Evolutionary conservation across 2,888 invertebrate genomes (phyloP), one percentile per base, ranked within the genome.

Genomic region (Drosophila neutralis): DNA sequence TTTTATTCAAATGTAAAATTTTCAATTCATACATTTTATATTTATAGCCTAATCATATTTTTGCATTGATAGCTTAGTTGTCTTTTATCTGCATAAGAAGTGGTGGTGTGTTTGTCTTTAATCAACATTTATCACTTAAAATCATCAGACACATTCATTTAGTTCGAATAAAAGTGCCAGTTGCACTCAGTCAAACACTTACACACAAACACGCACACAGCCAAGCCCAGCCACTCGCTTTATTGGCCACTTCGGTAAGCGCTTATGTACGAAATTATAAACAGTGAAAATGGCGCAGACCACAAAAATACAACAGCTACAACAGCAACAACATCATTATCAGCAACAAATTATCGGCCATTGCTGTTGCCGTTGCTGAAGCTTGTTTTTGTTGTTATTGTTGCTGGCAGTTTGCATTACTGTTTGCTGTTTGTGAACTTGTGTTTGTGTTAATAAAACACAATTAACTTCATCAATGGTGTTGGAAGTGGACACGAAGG

Each of bases 381-480:
- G 68, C 42, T 38, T 62, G 56, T 42, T 68, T 59, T 60, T 69
- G 63, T 42, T 67, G 35, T 48, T 68, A 40, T 27, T 52, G 67
- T 52, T 62, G 67, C 57, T 42, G 56, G 66, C 66, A 24, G 67
- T 66, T 65, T 66, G 65, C 67, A 62, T 62, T 65, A 48, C 54
- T 68, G 83, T 66, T 62, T 73, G 69, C 72, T 85, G 87, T 90
- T 88, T 86, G 89, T 71, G 87, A 84, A 87, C 78, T 84, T 89
- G 90, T 90, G 92, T 92, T 91, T 91, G 92, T 87, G 92, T 92
- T 91, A 91, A 92, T 91, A 92, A 91, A 91, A 91, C 92, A 91
- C 92, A 91, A 92, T 91, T 91, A 91, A 91, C 90, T 92, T 83
- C 84, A 90, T 92, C 90, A 91, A 92, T 91, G 90, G 90, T 82